Evolutionary conservation across 2,888 invertebrate genomes (phyloP).

Genomic region (Liopterus haemorrhoidalis): DNA sequence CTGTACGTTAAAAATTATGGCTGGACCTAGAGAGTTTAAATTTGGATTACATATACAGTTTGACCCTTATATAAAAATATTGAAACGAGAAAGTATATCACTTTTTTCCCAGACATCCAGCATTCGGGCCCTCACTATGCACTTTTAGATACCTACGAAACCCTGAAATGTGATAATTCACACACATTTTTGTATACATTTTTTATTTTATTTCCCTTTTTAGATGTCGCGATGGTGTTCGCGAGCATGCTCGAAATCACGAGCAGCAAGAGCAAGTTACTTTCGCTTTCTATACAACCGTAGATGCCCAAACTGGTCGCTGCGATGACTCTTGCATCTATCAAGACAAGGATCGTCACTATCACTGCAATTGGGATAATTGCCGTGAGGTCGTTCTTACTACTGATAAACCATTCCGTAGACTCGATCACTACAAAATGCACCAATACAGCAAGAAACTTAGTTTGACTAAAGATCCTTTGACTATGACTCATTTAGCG

Average conservation of each 20-base stretch:
- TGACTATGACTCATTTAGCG: constrained; percentile 53
- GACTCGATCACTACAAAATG: constrained; percentile 81
- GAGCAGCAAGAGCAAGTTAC: constrained; percentile 84
- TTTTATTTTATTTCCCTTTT: constrained; percentile 14
- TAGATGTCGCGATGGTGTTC: constrained; percentile 62
- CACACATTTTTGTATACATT: too few relatives aligned
- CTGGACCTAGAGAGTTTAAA: too few relatives aligned
- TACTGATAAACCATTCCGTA: constrained; percentile 70
- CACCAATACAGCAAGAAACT: constrained; percentile 52
- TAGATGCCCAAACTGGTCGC: constrained; percentile 57
- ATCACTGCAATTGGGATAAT: constrained; percentile 86
- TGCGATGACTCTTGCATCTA: constrained; percentile 67
- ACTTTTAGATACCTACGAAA: constrained; percentile 1
- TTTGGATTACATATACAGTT: constrained; percentile 7
- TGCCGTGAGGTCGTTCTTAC: constrained; percentile 73
- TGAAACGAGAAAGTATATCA: too few relatives aligned
- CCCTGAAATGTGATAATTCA: constrained; percentile 5
- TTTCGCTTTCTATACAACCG: constrained; percentile 64
- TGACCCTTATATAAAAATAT: neutral
- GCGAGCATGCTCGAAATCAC: constrained; percentile 82
- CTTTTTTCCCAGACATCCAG: too few relatives aligned
- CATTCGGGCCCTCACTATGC: constrained; percentile 1
- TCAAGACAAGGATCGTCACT: constrained; percentile 74
- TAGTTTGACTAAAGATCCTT: constrained; percentile 45
- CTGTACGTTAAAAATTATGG: too few relatives aligned